Evolutionary conservation across 1,140 invertebrate species (phyloP).

Genomic region (Meloidogyne floridensis): DNA sequence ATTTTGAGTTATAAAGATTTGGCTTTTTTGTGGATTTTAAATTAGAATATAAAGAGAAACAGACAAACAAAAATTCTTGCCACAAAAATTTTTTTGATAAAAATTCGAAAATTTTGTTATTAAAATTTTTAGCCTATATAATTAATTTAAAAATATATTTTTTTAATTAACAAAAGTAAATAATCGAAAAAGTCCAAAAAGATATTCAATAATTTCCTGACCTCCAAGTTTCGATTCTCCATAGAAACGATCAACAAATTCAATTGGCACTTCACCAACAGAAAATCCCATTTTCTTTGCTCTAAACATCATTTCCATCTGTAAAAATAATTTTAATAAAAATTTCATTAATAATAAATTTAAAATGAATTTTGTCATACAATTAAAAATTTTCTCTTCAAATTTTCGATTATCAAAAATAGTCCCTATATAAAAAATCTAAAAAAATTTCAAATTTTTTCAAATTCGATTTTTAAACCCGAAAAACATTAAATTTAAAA

Average conservation of each 20-base stretch:
- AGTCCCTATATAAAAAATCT: too few relatives aligned
- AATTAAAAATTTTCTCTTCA: too few relatives aligned
- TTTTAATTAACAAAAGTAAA: slow-evolving; percentile 47
- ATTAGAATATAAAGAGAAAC: too few relatives aligned
- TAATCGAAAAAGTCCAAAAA: slow-evolving; percentile 76
- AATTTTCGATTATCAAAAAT: too few relatives aligned
- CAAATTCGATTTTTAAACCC: too few relatives aligned
- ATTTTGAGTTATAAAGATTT: too few relatives aligned
- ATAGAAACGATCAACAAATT: slow-evolving; percentile 96
- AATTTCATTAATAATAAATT: too few relatives aligned
- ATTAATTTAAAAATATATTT: background rate
- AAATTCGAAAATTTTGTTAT: too few relatives aligned
- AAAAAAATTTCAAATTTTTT: too few relatives aligned
- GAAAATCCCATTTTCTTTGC: slow-evolving; percentile 83
- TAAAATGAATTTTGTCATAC: background rate
- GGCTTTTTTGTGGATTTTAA: too few relatives aligned
- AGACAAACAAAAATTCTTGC: too few relatives aligned
- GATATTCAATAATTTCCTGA: slow-evolving; percentile 92
- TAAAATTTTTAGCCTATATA: background rate
- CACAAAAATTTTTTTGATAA: too few relatives aligned
- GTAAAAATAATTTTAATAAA: slow-evolving; percentile 65
- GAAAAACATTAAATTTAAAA: slow-evolving; percentile 7
- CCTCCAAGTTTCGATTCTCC: slow-evolving; percentile 96
- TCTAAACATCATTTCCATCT: slow-evolving; percentile 98
- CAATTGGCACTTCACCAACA: slow-evolving; percentile 92